These are phyloP conservation scores for Heloderma charlesbogerti DNA, from an alignment of 2,113 vertebrate species.

Conservation along the genomic window DNA sequence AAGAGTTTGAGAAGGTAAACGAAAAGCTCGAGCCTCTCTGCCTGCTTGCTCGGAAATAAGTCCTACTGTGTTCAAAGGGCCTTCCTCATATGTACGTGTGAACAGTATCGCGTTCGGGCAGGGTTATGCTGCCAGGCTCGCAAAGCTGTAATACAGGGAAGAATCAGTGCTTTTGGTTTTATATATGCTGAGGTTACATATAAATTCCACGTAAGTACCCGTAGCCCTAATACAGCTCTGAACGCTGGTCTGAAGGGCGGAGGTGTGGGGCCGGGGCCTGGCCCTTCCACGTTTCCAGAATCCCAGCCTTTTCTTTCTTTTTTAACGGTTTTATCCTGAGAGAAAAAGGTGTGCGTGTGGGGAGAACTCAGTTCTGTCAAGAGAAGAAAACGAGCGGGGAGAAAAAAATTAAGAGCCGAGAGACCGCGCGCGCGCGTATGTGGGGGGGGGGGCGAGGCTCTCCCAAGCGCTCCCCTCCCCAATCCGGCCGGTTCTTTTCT, in stretches of 20 bases:
- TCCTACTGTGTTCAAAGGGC: neutral
- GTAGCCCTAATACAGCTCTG: neutral
- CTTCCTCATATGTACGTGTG: neutral
- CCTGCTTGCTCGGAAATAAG: neutral
- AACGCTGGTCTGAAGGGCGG: neutral
- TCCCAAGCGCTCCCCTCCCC: neutral
- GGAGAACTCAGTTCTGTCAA: neutral
- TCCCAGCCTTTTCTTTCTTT: neutral
- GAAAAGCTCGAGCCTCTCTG: neutral
- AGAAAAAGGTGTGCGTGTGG: neutral
- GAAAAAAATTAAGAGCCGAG: rapidly evolving
- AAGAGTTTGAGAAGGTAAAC: neutral
- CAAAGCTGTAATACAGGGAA: neutral
- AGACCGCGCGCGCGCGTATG: neutral
- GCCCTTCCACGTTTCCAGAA: neutral
- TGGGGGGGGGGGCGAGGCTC: too few species aligned
- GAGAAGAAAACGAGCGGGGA: too few species aligned
- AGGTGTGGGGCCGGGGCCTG: neutral
- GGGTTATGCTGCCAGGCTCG: neutral
- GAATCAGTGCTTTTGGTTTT: neutral
- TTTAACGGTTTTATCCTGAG: neutral
- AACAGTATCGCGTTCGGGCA: neutral
- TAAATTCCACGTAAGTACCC: neutral
- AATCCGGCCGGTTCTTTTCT: neutral
- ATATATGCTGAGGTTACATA: neutral